These are phyloP conservation scores for Coptodon rendalli DNA, from an alignment of 2,113 vertebrate species.

Conservation along the genomic window DNA sequence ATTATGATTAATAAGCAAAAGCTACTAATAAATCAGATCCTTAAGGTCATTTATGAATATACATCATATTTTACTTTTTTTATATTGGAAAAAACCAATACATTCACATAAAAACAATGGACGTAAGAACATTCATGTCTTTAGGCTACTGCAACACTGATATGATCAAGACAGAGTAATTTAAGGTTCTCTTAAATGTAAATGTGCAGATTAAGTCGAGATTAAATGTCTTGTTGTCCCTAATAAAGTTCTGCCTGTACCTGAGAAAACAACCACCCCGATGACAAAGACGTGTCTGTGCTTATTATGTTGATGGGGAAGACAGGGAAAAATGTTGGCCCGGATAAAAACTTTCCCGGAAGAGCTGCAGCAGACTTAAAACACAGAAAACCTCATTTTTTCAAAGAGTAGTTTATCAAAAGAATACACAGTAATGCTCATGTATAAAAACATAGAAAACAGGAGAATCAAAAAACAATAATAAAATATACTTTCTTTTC, in stretches of 20 bases:
- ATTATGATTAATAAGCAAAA: not conserved
- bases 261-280: not conserved
- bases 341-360: not conserved
- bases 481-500: constrained; percentile 69
- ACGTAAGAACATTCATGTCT: not conserved
- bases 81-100: not conserved
- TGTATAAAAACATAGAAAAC: constrained; percentile 59
- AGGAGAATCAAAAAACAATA: constrained; percentile 45
- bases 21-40: not conserved
- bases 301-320: not conserved
- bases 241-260: not conserved
- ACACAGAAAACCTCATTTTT: constrained; percentile 12
- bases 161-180: not conserved
- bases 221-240: not conserved
- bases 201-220: not conserved
- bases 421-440: constrained; percentile 59
- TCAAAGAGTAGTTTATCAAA: constrained; percentile 62
- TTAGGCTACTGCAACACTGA: not conserved
- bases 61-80: not conserved
- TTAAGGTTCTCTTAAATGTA: not conserved
- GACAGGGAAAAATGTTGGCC: not conserved
- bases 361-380: not conserved
- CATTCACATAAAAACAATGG: not conserved
- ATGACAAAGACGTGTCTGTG: constrained; percentile 19
- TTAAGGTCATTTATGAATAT: not conserved